Evolutionary conservation across 1,140 invertebrate genomes (phyloP).

Genomic region (Hycleus phaleratus): DNA sequence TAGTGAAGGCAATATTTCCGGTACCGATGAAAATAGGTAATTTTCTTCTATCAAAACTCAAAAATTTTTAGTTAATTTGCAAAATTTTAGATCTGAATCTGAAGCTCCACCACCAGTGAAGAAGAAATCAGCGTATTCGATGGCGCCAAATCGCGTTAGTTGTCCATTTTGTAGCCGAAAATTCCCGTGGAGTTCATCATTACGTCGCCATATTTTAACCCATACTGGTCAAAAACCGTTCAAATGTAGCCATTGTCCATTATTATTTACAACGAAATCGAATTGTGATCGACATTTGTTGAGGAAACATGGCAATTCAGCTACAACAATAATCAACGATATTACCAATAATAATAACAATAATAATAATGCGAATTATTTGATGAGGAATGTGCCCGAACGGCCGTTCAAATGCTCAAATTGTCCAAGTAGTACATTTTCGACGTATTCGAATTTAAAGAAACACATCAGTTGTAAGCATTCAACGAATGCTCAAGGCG

Average conservation of each 20-base stretch:
- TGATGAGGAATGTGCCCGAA: constrained; percentile 66
- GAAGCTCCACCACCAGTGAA: constrained; percentile 48
- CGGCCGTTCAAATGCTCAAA: constrained; percentile 75
- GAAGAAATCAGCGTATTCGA: constrained; percentile 91
- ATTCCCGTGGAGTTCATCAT: constrained; percentile 93
- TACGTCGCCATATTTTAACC: constrained; percentile 84
- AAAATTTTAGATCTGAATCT: constrained; percentile 47
- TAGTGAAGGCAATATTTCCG: constrained; percentile 72
- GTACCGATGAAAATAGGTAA: constrained; percentile 68
- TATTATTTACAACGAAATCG: constrained; percentile 93
- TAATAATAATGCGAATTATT: constrained; percentile 39
- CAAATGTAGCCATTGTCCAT: constrained; percentile 83
- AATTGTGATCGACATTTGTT: constrained; percentile 92
- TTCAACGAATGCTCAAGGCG: constrained; percentile 41
- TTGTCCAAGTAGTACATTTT: constrained; percentile 79
- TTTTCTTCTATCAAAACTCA: constrained; percentile 7
- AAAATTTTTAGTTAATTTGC: not conserved
- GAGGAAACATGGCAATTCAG: constrained; percentile 69
- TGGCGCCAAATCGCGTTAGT: constrained; percentile 84
- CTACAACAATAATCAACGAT: constrained; percentile 35
- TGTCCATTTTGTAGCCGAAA: constrained; percentile 88
- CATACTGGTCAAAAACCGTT: constrained; percentile 95
- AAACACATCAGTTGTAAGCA: constrained; percentile 71
- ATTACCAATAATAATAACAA: constrained; percentile 30
- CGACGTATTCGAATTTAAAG: constrained; percentile 68